Percentiles rank a stretch among this genome's conserved stretches.
phyloP scores from a whole-genome alignment of 2,113 vertebrate genomes.

The Trematomus loennbergii region DNA sequence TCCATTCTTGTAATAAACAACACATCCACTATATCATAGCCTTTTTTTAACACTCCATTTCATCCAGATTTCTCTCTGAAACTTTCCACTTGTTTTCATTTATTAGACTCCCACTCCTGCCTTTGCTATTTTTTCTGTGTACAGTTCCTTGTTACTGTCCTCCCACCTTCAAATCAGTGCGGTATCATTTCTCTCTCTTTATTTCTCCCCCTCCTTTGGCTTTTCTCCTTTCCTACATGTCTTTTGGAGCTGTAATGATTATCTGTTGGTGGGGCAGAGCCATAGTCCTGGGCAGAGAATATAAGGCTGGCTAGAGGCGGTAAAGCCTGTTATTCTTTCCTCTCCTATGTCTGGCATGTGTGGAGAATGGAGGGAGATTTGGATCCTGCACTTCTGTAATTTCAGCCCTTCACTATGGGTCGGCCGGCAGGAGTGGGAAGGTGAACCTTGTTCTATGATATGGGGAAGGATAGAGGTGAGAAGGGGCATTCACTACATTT shows the following conservation, averaged over 20 bases:
- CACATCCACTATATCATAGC: background rate
- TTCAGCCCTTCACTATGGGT: constrained; percentile 58
- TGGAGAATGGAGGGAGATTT: constrained; percentile 74
- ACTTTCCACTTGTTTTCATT: constrained; percentile 28
- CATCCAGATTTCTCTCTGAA: background rate
- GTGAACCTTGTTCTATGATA: constrained; percentile 51
- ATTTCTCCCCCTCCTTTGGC: constrained; percentile 9
- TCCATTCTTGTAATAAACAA: constrained; percentile 5
- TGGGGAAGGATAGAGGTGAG: constrained; percentile 17
- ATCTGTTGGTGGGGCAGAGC: constrained; percentile 58
- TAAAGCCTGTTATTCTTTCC: constrained; percentile 77
- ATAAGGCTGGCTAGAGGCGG: constrained; percentile 38
- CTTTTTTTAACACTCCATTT: constrained; percentile 1
- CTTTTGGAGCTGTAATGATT: constrained; percentile 65
- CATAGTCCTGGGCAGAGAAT: constrained; percentile 26
- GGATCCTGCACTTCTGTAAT: constrained; percentile 68
- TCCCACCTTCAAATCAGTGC: constrained; percentile 23
- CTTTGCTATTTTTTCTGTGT: constrained; percentile 19
- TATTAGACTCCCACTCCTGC: constrained; percentile 25
- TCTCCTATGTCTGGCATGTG: constrained; percentile 78
- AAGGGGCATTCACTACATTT: constrained; percentile 8
- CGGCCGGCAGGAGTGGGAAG: constrained; percentile 40
- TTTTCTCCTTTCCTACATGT: constrained; percentile 19
- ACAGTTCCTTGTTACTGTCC: constrained; percentile 8
- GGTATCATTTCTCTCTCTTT: constrained; percentile 19